phyloP scores from a whole-genome alignment of 2,113 vertebrate genomes.

The Megatriorchis doriae region DNA sequence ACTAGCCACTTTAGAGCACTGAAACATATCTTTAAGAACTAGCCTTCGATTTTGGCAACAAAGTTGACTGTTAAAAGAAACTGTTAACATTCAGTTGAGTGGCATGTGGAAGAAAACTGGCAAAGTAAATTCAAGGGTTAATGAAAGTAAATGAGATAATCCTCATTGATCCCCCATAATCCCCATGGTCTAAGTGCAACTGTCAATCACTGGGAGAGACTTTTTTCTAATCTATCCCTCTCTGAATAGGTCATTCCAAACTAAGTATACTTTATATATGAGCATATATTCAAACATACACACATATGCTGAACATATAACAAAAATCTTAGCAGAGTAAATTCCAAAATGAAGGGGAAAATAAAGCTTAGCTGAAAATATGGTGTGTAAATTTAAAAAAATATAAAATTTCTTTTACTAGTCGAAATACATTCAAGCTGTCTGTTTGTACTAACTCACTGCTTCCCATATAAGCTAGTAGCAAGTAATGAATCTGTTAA shows the following conservation, averaged over 20 bases:
- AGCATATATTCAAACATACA: background rate
- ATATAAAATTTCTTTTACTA: background rate
- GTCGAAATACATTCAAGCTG: constrained; percentile 17
- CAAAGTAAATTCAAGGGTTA: constrained; percentile 74
- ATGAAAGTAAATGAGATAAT: constrained; percentile 76
- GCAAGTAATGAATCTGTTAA: background rate
- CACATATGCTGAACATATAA: background rate
- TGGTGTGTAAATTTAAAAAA: background rate
- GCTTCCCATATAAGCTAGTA: constrained; percentile 14
- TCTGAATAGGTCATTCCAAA: constrained; percentile 52
- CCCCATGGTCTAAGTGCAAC: constrained; percentile 64
- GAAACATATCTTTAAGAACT: background rate
- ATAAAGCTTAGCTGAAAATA: background rate
- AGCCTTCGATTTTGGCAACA: background rate
- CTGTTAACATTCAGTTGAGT: constrained; percentile 62
- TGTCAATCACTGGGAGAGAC: constrained; percentile 65
- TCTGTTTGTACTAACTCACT: background rate
- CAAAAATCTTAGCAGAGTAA: background rate
- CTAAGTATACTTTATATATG: background rate
- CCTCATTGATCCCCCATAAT: constrained; percentile 72
- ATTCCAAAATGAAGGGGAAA: constrained; percentile 13
- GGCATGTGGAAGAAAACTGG: constrained; percentile 56
- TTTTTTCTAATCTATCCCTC: constrained; percentile 51
- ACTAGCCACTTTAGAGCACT: background rate
- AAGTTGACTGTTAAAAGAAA: constrained; percentile 36